A percentile compares a stretch with the other conserved stretches of the same genome.
Conservation (phyloP, 2,113 vertebrate species). For the Aix galericulata region DNA sequence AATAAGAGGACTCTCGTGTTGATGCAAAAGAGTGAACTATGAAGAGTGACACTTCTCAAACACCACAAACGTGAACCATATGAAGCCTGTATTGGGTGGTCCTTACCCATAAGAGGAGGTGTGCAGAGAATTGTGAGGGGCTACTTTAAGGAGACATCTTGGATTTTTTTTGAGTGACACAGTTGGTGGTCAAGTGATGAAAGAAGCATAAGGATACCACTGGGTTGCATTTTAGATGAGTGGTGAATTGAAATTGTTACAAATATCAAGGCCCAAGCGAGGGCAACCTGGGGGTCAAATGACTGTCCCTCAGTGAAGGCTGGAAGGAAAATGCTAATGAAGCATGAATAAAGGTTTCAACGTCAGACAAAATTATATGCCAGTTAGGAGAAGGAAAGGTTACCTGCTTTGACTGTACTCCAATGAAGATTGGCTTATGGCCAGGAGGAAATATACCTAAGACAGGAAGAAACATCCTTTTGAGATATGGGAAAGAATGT, state of each 20-base stretch:
- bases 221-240: background rate
- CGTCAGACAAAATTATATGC: background rate
- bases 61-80: background rate
- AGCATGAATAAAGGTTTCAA: background rate
- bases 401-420: background rate
- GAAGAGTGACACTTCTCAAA: background rate
- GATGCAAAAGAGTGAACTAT: background rate
- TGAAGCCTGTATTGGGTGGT: background rate
- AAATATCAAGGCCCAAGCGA: background rate
- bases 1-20: background rate
- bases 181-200: background rate
- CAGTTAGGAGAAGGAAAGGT: background rate
- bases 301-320: background rate
- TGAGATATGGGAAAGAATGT: background rate
- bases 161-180: background rate
- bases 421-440: background rate
- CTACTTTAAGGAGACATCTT: background rate
- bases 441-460: background rate
- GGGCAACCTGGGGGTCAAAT: background rate
- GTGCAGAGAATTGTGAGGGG: background rate
- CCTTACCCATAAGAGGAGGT: background rate
- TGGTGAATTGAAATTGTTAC: background rate
- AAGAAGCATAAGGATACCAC: accelerated
- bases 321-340: background rate
- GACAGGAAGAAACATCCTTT: background rate